Evolutionary conservation across 2,113 vertebrate genomes (phyloP), one percentile per base, ranked within the genome.

Genomic region (Dissostichus mawsoni): DNA sequence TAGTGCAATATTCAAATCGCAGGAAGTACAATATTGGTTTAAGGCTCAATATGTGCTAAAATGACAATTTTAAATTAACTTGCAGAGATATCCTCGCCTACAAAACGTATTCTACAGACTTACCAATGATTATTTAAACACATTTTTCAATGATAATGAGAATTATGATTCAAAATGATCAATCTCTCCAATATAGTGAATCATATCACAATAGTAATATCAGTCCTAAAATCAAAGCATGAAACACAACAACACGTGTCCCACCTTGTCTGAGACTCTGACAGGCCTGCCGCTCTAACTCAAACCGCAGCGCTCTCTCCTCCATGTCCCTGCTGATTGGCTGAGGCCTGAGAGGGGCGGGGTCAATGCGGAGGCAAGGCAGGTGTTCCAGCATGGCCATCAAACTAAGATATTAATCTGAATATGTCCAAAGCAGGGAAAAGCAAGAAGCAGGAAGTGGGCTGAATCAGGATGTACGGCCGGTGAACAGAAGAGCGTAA

Each of bases 261-360:
- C 74, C 92, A 94, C 94, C 94, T 94, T 94, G 84, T 84, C 92
- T 89, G 71, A 94, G 89, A 73, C 90, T 94, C 78, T 92, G 88
- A 76, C 91, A 94, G 59, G 91, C 93, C 74, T 81, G 90, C 45
- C 92, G 89, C 70, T 91, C 85, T 57, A 92, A 83, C 80, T 90
- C 91, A 81, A 93, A 89, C 33, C 87, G 85, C 7, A 89, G 72
- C n/a, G 74, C 85, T 71, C 51, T 62, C 66, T 92, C 91, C 52
- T 93, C 92, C 87, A 90, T 82, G 79, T 66, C 72, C 41, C 81
- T 76, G 69, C 84, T 85, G 74, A 94, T 87, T 92, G 91, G 89
- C 52, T 88, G 89, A 80, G 85, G 58, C 80, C 89, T 74, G 80
- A 93, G 90, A 20, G 87, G 76, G 90, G 87, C 71, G 23, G 90